phyloP scores from a whole-genome alignment of 2,113 vertebrate genomes.

The Oostethus manadensis region DNA sequence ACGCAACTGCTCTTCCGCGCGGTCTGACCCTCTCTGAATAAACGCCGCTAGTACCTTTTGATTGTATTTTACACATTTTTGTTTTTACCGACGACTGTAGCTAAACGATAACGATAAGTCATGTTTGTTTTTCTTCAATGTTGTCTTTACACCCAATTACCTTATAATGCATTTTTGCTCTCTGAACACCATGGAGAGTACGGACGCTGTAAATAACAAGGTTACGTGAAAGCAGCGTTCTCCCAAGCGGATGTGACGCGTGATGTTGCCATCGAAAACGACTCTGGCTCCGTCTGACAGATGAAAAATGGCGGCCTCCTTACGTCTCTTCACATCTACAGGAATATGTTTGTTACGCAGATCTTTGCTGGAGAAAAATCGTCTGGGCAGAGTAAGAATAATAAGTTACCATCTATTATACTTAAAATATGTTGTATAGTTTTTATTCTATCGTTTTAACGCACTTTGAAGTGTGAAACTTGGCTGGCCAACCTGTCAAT shows the following conservation, averaged over 20 bases:
- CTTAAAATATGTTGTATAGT: not conserved
- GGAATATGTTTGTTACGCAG: slow-evolving; percentile 50
- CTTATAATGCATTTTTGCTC: too few relatives aligned
- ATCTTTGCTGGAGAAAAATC: slow-evolving; percentile 44
- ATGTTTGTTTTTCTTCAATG: too few relatives aligned
- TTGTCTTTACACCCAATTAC: too few relatives aligned
- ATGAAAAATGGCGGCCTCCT: slow-evolving; percentile 68
- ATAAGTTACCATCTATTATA: not conserved
- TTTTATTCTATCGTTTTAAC: not conserved
- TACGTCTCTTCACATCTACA: slow-evolving; percentile 46
- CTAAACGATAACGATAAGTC: too few relatives aligned
- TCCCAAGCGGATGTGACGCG: slow-evolving; percentile 11
- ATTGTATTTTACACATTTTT: too few relatives aligned
- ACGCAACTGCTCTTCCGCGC: not conserved
- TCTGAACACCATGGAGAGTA: too few relatives aligned
- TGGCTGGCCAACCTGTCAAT: not conserved
- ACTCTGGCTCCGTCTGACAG: not conserved
- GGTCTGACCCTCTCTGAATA: not conserved
- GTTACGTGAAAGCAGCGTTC: not conserved
- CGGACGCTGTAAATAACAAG: too few relatives aligned
- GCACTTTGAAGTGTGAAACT: not conserved
- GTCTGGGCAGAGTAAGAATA: slow-evolving; percentile 40
- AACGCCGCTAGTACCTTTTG: too few relatives aligned
- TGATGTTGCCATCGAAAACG: not conserved
- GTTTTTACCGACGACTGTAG: too few relatives aligned